Percentiles rank a stretch among this genome's conserved stretches.
phyloP scores from a whole-genome alignment of 2,888 invertebrate species.

The Apantesis nais region DNA sequence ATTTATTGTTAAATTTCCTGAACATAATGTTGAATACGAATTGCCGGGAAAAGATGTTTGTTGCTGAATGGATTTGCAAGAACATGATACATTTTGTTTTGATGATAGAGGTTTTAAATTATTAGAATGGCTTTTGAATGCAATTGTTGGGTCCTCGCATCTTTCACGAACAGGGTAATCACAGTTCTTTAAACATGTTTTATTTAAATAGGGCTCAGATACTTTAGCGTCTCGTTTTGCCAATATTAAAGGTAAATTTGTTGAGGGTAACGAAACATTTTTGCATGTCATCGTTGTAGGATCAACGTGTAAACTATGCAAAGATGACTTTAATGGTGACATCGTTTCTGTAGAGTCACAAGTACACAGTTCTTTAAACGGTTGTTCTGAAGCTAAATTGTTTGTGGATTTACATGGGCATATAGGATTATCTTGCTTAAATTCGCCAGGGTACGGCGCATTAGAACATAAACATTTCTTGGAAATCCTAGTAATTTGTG shows the following conservation, averaged over 20 bases:
- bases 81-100: not conserved
- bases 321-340: not conserved
- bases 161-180: not conserved
- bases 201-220: not conserved
- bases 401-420: not conserved
- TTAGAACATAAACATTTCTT: conserved; percentile 1
- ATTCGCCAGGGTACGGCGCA: not conserved
- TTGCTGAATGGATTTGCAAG: conserved; percentile 4
- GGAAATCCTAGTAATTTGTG: not conserved
- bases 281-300: not conserved
- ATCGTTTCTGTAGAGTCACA: not conserved
- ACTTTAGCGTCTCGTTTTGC: not conserved
- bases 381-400: not conserved
- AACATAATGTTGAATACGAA: conserved; percentile 5
- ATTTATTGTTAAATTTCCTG: not conserved
- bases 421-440: not conserved
- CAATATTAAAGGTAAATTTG: not conserved
- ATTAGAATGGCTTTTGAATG: not conserved
- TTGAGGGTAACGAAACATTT: not conserved
- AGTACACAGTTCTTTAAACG: not conserved
- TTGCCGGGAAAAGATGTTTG: conserved; percentile 2
- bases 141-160: not conserved
- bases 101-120: not conserved
- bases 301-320: not conserved
- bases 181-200: not conserved